Percentiles rank a stretch among this genome's conserved stretches.
These are phyloP conservation scores for Drosophila limbata DNA, from an alignment of 2,888 invertebrate species.

Conservation along the genomic window DNA sequence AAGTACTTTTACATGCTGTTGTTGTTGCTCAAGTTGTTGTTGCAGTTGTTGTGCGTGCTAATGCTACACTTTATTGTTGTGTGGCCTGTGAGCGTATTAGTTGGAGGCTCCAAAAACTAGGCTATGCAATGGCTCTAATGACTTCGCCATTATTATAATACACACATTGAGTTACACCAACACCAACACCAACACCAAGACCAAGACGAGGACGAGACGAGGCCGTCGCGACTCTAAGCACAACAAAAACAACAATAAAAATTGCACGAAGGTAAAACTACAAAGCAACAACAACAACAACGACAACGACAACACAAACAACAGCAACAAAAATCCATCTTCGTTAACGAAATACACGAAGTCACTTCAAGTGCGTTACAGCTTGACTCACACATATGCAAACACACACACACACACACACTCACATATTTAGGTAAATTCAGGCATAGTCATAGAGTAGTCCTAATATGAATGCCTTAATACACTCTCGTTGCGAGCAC, in stretches of 20 bases:
- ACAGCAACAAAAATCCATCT: constrained; percentile 64
- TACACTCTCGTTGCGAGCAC: constrained; percentile 8
- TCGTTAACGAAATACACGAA: constrained; percentile 71
- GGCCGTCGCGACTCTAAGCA: constrained; percentile 55
- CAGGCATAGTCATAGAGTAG: constrained; percentile 12
- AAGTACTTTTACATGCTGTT: constrained; percentile 20
- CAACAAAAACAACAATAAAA: constrained; percentile 36
- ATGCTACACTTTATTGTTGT: constrained; percentile 65
- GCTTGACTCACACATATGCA: constrained; percentile 20
- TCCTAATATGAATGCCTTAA: constrained; percentile 11
- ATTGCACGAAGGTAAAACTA: constrained; percentile 65
- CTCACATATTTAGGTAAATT: constrained; percentile 9
- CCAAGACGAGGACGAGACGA: constrained; percentile 49
- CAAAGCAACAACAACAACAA: constrained; percentile 39
- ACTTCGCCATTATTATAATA: constrained; percentile 73
- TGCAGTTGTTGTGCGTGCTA: constrained; percentile 67
- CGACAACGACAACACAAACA: constrained; percentile 42
- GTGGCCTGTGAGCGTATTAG: constrained; percentile 41
- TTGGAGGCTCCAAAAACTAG: constrained; percentile 60
- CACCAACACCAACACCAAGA: neutral
- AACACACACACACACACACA: neutral
- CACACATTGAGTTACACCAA: constrained; percentile 46
- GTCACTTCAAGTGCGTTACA: constrained; percentile 65
- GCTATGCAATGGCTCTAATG: constrained; percentile 77
- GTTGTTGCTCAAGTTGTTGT: constrained; percentile 32